Evolutionary conservation across 2,113 vertebrate genomes (phyloP).

Genomic region (Thomomys bottae): DNA sequence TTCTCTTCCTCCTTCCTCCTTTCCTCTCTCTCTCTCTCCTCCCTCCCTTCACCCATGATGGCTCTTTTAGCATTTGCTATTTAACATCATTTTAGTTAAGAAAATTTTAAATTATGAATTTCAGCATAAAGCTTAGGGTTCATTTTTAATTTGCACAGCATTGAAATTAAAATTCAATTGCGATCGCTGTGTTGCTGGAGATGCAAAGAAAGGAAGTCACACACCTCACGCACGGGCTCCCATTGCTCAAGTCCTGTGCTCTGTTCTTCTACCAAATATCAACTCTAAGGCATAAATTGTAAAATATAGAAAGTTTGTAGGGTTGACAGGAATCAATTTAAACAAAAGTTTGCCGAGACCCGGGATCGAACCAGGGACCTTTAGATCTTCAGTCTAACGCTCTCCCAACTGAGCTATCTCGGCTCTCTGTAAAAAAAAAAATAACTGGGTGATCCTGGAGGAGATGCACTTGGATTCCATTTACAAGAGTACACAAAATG

Average conservation of each 20-base stretch:
- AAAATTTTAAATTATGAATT: no score
- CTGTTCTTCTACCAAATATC: no score
- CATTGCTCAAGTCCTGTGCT: no score
- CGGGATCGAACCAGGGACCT: conserved; percentile 89
- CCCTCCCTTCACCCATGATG: no score
- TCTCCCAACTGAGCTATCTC: conserved; percentile 91
- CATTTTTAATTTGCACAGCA: neutral
- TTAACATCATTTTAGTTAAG: no score
- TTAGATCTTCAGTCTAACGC: conserved; percentile 90
- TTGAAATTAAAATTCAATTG: neutral
- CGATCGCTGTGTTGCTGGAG: no score
- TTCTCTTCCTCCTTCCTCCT: neutral
- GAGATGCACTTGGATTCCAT: neutral
- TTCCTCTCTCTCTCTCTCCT: neutral
- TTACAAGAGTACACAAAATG: neutral
- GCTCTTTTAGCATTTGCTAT: no score
- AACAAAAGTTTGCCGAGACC: conserved; percentile 84
- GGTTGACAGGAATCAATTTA: no score
- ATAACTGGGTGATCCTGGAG: no score
- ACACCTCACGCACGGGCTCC: no score
- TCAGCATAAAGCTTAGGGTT: neutral
- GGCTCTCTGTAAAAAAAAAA: no score
- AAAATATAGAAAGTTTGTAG: neutral
- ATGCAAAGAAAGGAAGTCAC: neutral
- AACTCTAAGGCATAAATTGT: neutral